phyloP scores from a whole-genome alignment of 2,888 invertebrate genomes.

The Orgyia antiqua region DNA sequence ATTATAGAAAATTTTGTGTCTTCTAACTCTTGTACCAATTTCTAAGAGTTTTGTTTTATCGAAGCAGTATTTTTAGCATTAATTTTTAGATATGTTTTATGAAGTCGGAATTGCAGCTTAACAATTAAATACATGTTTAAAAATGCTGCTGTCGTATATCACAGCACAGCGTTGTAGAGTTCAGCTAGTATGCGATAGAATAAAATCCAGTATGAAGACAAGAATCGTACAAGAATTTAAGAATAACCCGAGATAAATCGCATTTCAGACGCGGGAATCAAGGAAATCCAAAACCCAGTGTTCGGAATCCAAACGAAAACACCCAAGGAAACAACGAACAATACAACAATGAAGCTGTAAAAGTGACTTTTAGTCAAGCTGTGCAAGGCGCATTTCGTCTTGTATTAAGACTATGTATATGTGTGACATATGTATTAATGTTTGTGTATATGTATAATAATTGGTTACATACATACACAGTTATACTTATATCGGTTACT shows the following conservation, averaged over 20 bases:
- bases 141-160: too few relatives aligned
- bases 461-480: slow-evolving; percentile 79
- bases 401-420: slow-evolving; percentile 87
- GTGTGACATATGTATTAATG: slow-evolving; percentile 84
- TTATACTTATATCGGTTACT: slow-evolving; percentile 78
- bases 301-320: slow-evolving; percentile 93
- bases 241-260: slow-evolving; percentile 23
- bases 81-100: too few relatives aligned
- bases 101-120: too few relatives aligned
- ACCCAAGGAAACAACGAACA: slow-evolving; percentile 92
- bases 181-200: too few relatives aligned
- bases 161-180: too few relatives aligned
- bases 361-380: slow-evolving; percentile 84
- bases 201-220: too few relatives aligned
- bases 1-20: too few relatives aligned
- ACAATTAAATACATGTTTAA: too few relatives aligned
- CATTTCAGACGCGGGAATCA: slow-evolving; percentile 57
- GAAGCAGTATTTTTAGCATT: too few relatives aligned
- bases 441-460: slow-evolving; percentile 86
- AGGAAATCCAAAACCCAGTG: slow-evolving; percentile 87
- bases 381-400: slow-evolving; percentile 87
- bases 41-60: too few relatives aligned
- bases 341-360: slow-evolving; percentile 94
- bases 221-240: slow-evolving; percentile 1
- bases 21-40: too few relatives aligned